Evolutionary conservation across 2,888 invertebrate species (phyloP).

Genomic region (Eupithecia subfuscata): DNA sequence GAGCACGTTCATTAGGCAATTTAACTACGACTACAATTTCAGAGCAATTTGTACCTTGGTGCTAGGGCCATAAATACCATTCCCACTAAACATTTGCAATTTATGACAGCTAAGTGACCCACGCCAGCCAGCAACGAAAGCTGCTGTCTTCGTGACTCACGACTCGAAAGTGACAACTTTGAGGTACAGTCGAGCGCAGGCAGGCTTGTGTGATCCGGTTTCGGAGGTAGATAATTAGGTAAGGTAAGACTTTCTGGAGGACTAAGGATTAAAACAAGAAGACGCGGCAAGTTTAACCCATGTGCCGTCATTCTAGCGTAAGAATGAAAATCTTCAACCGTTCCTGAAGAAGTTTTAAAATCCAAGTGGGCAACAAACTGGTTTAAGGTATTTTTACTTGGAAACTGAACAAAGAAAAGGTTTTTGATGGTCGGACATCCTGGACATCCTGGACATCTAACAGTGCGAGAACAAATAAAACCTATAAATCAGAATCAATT

Average conservation of each 20-base stretch:
- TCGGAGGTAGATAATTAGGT: constrained; percentile 31
- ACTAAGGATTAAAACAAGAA: neutral
- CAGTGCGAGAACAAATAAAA: neutral
- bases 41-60: constrained; percentile 48
- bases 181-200: constrained; percentile 58
- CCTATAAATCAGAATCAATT: neutral
- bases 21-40: constrained; percentile 31
- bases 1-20: constrained; percentile 31
- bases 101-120: constrained; percentile 50
- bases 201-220: constrained; percentile 51
- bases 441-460: neutral
- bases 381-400: neutral
- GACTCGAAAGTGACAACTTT: constrained; percentile 73
- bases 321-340: neutral
- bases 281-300: neutral
- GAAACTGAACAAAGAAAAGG: neutral
- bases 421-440: too few relatives aligned
- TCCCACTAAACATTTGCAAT: constrained; percentile 56
- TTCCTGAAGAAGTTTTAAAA: neutral
- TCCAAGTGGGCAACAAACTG: neutral
- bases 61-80: constrained; percentile 51
- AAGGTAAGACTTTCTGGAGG: constrained; percentile 3
- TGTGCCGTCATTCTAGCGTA: neutral
- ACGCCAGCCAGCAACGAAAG: constrained; percentile 58
- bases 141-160: constrained; percentile 71